Conservation (phyloP, 1,140 invertebrate genomes). For the Drosophila albomicans region DNA sequence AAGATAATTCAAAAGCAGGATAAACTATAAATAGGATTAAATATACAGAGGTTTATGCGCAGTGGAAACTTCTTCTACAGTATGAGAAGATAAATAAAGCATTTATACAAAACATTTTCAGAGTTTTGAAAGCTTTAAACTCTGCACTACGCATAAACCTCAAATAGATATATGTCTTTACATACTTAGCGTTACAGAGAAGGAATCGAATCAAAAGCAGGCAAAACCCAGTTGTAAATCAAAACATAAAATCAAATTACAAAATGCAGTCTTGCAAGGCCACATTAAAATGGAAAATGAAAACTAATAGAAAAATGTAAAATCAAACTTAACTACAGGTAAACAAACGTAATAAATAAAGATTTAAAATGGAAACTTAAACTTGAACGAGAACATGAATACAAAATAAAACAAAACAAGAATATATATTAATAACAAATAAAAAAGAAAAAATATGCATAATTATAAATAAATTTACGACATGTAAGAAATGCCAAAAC, state of each 20-base stretch:
- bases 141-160: conserved; percentile 26
- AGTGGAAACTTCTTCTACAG: conserved; percentile 1
- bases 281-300: conserved; percentile 35
- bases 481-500: conserved; percentile 68
- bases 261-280: conserved; percentile 47
- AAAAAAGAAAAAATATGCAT: conserved; percentile 50
- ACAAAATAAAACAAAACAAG: conserved; percentile 36
- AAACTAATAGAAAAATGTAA: conserved; percentile 74
- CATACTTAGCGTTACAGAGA: conserved; percentile 9
- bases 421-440: conserved; percentile 60
- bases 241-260: conserved; percentile 46
- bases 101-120: conserved; percentile 10
- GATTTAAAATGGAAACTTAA: conserved; percentile 12
- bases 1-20: conserved; percentile 41
- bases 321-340: conserved; percentile 81
- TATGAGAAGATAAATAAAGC: conserved; percentile 7
- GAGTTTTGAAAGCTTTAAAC: conserved; percentile 17
- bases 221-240: conserved; percentile 63
- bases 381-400: conserved; percentile 21
- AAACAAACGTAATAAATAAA: conserved; percentile 42
- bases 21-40: conserved; percentile 29
- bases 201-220: conserved; percentile 36
- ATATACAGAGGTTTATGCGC: conserved; percentile 39
- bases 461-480: conserved; percentile 68
- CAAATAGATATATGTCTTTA: conserved; percentile 27